Evolutionary conservation across 2,113 vertebrate genomes (phyloP).

Genomic region (Bolborhynchus lineola): DNA sequence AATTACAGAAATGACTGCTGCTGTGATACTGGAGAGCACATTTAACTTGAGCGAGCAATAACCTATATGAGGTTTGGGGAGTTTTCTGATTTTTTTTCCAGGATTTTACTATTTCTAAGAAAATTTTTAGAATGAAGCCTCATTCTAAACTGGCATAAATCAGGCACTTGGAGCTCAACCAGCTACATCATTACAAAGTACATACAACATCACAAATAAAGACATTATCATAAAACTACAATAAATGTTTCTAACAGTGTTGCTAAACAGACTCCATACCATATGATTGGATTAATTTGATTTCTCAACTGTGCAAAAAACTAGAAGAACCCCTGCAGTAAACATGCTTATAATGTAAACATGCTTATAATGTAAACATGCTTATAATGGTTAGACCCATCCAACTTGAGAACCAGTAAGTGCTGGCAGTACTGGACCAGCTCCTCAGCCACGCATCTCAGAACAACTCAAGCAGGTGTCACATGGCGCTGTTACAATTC

Average conservation of each 20-base stretch:
- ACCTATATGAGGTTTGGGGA: not conserved
- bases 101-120: not conserved
- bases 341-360: not conserved
- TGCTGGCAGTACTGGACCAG: not conserved
- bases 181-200: not conserved
- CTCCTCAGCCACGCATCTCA: not conserved
- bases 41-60: not conserved
- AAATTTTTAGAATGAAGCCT: not conserved
- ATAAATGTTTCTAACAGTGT: not conserved
- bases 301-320: not conserved
- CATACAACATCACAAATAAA: not conserved
- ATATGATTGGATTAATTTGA: not conserved
- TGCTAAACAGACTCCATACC: not conserved
- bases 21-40: not conserved
- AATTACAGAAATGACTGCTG: not conserved
- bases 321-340: not conserved
- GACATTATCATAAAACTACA: not conserved
- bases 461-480: not conserved
- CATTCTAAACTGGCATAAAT: not conserved
- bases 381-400: not conserved
- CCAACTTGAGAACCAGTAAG: not conserved
- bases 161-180: not conserved
- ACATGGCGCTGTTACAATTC: not conserved
- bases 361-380: not conserved
- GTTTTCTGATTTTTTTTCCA: not conserved